Evolutionary conservation across 2,888 invertebrate genomes (phyloP).

Genomic region (Troilus luridus): DNA sequence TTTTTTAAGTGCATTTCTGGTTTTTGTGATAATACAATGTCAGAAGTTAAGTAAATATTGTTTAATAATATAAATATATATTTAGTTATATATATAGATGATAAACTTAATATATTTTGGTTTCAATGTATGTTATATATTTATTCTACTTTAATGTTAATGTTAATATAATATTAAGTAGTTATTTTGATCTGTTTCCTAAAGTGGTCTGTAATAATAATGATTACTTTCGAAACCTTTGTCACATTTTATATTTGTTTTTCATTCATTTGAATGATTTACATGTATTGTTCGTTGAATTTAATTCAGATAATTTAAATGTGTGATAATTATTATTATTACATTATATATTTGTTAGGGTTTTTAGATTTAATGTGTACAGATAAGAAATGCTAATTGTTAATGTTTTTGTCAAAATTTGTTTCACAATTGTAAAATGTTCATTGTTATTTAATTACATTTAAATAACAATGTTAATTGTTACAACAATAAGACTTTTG

Average conservation of each 20-base stretch:
- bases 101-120: conserved; percentile 47
- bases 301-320: conserved; percentile 7
- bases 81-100: conserved; percentile 36
- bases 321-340: neutral
- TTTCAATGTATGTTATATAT: conserved; percentile 38
- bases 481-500: neutral
- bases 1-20: conserved; percentile 34
- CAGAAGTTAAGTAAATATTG: neutral
- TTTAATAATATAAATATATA: conserved; percentile 39
- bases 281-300: neutral
- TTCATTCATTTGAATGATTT: neutral
- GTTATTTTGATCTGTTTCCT: neutral
- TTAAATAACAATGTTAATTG: neutral
- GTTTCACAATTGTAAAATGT: neutral
- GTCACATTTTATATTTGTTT: neutral
- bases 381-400: conserved; percentile 20
- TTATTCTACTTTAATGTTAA: conserved; percentile 39
- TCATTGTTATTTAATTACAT: too few relatives aligned
- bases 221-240: neutral
- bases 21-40: conserved; percentile 1
- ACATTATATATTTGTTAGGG: conserved; percentile 4
- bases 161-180: conserved; percentile 25
- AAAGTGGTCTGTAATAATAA: conserved; percentile 23
- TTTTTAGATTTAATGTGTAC: conserved; percentile 21
- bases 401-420: conserved; percentile 34